Evolutionary conservation across 2,113 vertebrate genomes (phyloP).

Genomic region (Syrmaticus mikado): DNA sequence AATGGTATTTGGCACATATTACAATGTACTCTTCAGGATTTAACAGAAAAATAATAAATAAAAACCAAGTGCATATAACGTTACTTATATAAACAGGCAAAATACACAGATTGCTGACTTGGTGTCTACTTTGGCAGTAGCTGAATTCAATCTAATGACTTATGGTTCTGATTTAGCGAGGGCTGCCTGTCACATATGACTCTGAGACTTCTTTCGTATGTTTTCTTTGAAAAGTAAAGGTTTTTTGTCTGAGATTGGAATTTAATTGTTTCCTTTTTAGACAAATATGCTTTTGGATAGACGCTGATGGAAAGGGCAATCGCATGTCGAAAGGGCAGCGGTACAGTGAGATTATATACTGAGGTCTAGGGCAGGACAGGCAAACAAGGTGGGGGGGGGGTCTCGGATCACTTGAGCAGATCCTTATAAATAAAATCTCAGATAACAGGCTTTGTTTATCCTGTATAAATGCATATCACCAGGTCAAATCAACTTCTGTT

Average conservation of each 20-base stretch:
- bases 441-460: conserved; percentile 71
- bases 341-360: conserved; percentile 71
- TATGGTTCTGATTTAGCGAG: conserved; percentile 39
- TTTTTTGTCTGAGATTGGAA: conserved; percentile 73
- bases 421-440: conserved; percentile 70
- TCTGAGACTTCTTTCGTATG: conserved; percentile 47
- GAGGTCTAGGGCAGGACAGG: conserved; percentile 71
- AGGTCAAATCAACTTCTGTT: conserved; percentile 73
- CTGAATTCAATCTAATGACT: conserved; percentile 28
- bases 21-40: not conserved
- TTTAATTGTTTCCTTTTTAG: conserved; percentile 88
- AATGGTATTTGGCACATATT: not conserved
- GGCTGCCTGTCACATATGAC: not conserved
- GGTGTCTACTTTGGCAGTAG: conserved; percentile 17
- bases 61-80: conserved; percentile 18
- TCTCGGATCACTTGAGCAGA: conserved; percentile 60
- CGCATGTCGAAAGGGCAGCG: conserved; percentile 70
- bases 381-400: conserved; percentile 56
- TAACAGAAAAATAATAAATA: conserved; percentile 48
- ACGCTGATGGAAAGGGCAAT: conserved; percentile 78
- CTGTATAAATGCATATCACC: conserved; percentile 43
- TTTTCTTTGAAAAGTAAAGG: conserved; percentile 79
- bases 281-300: conserved; percentile 82
- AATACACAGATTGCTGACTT: not conserved
- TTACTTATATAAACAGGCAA: conserved; percentile 4